Conservation (phyloP, 2,888 invertebrate species). For the Sesamia inferens region DNA sequence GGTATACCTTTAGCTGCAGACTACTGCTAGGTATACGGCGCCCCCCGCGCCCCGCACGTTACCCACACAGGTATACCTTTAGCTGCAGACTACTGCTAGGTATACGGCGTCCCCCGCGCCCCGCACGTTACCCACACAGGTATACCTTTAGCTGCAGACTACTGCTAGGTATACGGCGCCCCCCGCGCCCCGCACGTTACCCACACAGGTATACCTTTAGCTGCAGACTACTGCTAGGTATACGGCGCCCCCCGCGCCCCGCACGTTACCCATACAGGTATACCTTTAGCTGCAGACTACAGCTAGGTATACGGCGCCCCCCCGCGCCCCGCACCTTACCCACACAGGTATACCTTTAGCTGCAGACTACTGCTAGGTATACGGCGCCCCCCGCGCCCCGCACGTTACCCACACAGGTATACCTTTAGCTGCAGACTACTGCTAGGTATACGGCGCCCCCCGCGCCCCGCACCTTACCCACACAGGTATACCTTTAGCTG, state of each 20-base stretch:
- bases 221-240: neutral
- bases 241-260: slow-evolving; percentile 70
- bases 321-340: too few species aligned
- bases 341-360: too few species aligned
- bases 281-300: neutral
- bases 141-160: neutral
- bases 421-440: too few species aligned
- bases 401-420: too few species aligned
- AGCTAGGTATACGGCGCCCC: too few species aligned
- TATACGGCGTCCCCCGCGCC: slow-evolving; percentile 70
- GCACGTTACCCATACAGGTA: slow-evolving; percentile 54
- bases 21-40: too few species aligned
- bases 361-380: too few species aligned
- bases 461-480: too few species aligned
- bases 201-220: slow-evolving; percentile 65
- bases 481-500: too few species aligned
- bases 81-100: neutral
- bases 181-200: slow-evolving; percentile 70
- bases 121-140: slow-evolving; percentile 71
- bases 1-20: too few species aligned
- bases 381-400: too few species aligned
- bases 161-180: slow-evolving; percentile 57
- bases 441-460: too few species aligned
- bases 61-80: slow-evolving; percentile 67
- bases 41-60: slow-evolving; percentile 71